Evolutionary conservation across 2,888 invertebrate genomes (phyloP), one percentile per base, ranked within the genome.

Genomic region (Panopea generosa): DNA sequence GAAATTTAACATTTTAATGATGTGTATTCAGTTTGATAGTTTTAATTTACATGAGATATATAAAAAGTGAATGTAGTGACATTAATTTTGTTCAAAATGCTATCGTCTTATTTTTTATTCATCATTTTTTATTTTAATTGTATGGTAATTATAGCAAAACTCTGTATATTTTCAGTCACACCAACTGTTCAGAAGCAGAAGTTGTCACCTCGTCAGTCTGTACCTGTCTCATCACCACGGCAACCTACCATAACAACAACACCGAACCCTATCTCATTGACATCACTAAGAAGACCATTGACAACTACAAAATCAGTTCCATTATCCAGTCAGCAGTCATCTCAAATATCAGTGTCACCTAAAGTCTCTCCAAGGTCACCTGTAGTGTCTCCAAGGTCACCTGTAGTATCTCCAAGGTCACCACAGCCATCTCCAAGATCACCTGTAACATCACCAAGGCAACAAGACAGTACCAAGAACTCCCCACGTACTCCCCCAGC

Each of bases 401-500:
- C 47, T 24, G 38, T 20, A n/a, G 20, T 47, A 49, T 56, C 66
- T 22, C 63, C 76, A 53, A 71, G 61, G 26, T 26, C 66, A 20
- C 14, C 49, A 52, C 29, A 70, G 4, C 55, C 40, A 20, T 47
- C 59, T 4, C 43, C 57, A 49, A 62, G 59, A 29, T 29, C 65
- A 43, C 56, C 66, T 22, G 59, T 47, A 2, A 4, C 38, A 18
- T 69, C 76, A 50, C 70, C 73, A 26, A 62, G 59, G 60, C 52
- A 50, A 65, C 60, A 45, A 26, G 61, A 67, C 4, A 7, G 0
- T 3, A 2, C 18, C 20, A 18, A 38, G 49, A 11, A 26, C 20
- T 69, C 65, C 9, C 72, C 77, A 50, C 43, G 69, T 20, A 49
- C 60, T 50, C 79, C 87, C 14, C 87, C 88, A 24, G 77, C 84